Percentiles rank a stretch among this genome's conserved stretches.
Conservation (phyloP, 1,140 invertebrate genomes). For the Neuroterus valhalla region DNA sequence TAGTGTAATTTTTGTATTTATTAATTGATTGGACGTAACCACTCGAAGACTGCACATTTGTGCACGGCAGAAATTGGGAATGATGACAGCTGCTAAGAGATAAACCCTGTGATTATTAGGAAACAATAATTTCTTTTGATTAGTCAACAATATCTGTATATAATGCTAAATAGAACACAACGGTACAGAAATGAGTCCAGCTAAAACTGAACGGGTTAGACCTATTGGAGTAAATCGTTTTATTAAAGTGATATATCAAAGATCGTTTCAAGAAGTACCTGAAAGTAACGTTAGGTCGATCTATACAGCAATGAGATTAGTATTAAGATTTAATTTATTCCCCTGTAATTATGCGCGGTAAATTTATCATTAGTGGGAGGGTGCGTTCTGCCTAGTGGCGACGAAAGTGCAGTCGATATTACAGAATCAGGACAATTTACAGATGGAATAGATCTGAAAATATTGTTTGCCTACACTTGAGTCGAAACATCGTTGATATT, state of each 20-base stretch:
- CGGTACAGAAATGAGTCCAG: constrained; percentile 66
- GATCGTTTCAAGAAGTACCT: constrained; percentile 70
- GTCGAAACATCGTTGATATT: too few relatives aligned
- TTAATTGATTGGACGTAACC: constrained; percentile 64
- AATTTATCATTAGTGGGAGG: constrained; percentile 20
- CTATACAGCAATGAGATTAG: constrained; percentile 53
- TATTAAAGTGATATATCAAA: constrained; percentile 66
- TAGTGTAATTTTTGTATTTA: constrained; percentile 37
- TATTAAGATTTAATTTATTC: constrained; percentile 40
- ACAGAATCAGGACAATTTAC: too few relatives aligned
- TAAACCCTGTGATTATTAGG: constrained; percentile 75
- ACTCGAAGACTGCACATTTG: constrained; percentile 72
- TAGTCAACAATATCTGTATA: constrained; percentile 62
- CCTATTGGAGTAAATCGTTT: constrained; percentile 74
- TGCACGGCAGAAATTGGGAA: constrained; percentile 71
- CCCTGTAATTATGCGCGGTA: constrained; percentile 39
- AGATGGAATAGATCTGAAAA: too few relatives aligned
- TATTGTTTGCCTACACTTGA: too few relatives aligned
- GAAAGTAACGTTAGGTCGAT: constrained; percentile 73
- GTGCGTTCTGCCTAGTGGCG: too few relatives aligned
- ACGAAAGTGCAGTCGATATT: too few relatives aligned
- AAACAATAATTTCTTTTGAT: constrained; percentile 70
- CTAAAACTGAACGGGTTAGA: constrained; percentile 71
- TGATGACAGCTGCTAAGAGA: constrained; percentile 73
- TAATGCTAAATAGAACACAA: constrained; percentile 63